Conservation (phyloP, 2,113 vertebrate species). For the Coregonus clupeaformis region DNA sequence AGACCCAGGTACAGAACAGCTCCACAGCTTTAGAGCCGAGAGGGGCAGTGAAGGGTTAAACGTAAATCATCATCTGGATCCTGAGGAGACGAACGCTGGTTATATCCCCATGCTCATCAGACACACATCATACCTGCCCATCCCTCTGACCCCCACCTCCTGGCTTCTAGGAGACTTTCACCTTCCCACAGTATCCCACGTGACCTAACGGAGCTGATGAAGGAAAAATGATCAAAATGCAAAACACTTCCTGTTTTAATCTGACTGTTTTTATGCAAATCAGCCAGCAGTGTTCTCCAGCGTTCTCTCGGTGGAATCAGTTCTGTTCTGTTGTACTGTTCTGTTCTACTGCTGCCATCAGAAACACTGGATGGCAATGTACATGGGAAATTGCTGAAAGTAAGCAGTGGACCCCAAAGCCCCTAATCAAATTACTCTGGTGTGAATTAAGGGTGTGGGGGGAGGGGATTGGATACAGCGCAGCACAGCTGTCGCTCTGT, state of each 20-base stretch:
- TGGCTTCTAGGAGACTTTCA: conserved; percentile 33
- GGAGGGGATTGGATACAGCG: not conserved
- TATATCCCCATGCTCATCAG: not conserved
- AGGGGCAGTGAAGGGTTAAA: conserved; percentile 1
- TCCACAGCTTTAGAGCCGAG: not conserved
- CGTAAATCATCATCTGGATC: conserved; percentile 6
- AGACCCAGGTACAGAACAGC: not conserved
- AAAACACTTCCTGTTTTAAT: conserved; percentile 67
- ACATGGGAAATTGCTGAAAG: conserved; percentile 42
- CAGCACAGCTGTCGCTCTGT: not conserved
- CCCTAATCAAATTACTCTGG: conserved; percentile 44
- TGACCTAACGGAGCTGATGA: not conserved
- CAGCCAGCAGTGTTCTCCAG: not conserved
- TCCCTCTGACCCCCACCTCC: not conserved
- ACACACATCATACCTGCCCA: not conserved
- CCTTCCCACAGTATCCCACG: conserved; percentile 1
- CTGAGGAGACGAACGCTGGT: not conserved
- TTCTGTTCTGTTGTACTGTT: not conserved
- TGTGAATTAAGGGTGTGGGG: conserved; percentile 19
- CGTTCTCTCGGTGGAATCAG: conserved; percentile 13
- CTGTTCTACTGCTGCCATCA: conserved; percentile 14
- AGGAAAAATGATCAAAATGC: conserved; percentile 70
- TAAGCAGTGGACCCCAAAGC: conserved; percentile 9
- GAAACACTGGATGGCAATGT: conserved; percentile 45
- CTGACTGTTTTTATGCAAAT: conserved; percentile 72